Evolutionary conservation across 2,888 invertebrate species (phyloP).

Genomic region (Mythimna pallens): DNA sequence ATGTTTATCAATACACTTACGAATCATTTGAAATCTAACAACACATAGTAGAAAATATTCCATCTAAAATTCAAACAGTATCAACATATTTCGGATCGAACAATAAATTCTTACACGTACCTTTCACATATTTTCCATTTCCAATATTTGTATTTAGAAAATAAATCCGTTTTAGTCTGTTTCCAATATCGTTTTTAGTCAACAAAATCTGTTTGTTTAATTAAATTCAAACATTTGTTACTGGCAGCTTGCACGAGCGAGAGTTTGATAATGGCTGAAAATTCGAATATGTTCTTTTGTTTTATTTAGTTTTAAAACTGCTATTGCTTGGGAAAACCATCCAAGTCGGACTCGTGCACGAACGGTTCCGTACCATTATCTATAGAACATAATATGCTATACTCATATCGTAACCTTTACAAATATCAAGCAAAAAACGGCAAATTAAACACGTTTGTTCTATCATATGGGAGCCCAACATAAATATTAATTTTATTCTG

Average conservation of each 20-base stretch:
- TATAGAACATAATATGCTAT: too few relatives aligned
- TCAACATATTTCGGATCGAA: constrained; percentile 2
- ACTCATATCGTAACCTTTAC: too few relatives aligned
- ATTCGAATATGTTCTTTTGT: background rate
- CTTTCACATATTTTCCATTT: constrained; percentile 23
- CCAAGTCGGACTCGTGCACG: too few relatives aligned
- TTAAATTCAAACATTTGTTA: constrained; percentile 52
- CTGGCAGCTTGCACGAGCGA: constrained; percentile 11
- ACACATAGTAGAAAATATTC: too few relatives aligned
- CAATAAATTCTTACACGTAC: constrained; percentile 13
- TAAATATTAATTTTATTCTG: too few relatives aligned
- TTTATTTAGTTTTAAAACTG: background rate
- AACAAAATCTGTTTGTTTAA: constrained; percentile 55
- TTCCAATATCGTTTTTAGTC: constrained; percentile 37
- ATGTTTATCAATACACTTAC: too few relatives aligned
- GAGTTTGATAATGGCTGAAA: constrained; percentile 3
- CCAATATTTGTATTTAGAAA: constrained; percentile 53
- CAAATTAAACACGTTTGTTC: too few relatives aligned
- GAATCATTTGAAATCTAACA: too few relatives aligned
- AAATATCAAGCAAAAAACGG: too few relatives aligned
- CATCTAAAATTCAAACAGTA: background rate
- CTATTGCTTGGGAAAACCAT: background rate
- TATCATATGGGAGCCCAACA: too few relatives aligned
- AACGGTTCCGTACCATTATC: too few relatives aligned
- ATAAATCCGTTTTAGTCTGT: constrained; percentile 31